Evolutionary conservation across 2,888 invertebrate genomes (phyloP), one percentile per base, ranked within the genome.

Genomic region (Ceraclea dissimilis): DNA sequence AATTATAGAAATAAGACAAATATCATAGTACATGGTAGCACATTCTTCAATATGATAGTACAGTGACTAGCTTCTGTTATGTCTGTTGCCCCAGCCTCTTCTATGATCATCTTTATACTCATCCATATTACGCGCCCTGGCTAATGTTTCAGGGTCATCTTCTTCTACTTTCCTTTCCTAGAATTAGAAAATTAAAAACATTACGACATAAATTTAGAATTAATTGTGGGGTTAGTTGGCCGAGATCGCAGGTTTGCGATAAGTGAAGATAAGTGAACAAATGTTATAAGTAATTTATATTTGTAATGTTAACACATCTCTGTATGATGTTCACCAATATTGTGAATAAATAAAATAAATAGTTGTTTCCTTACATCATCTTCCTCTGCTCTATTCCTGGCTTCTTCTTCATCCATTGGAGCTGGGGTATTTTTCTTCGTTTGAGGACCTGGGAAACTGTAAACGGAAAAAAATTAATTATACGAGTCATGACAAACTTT

Each of bases 41-140:
- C n/a, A n/a, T n/a, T n/a, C n/a, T n/a, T n/a, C n/a, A n/a, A n/a
- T n/a, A n/a, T n/a, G n/a, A n/a, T n/a, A n/a, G n/a, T n/a, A n/a
- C n/a, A n/a, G 5, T 43, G 46, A 56, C 73, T 82, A 89, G 72
- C 89, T 89, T 66, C 89, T 76, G 70, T 90, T 90, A 67, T 85
- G 73, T 51, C 93, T 76, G 73, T 93, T 93, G 48, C 93, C 93
- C 84, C 88, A 90, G 11, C 93, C 93, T 57, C 92, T 80, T 57
- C 88, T 82, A 67, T 92, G 90, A 13, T 85, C 86, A 71, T 94
- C 93, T 68, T 92, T 93, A 68, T 86, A 93, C 62, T 93, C 93
- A 71, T 93, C 93, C 82, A 85, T 85, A 56, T 77, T 80, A 20
- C 90, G 79, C 65, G 82, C 76, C 54, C 83, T 77, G 31, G 73